phyloP scores from a whole-genome alignment of 2,797 vertebrate species.

The Simalia tracyae region DNA sequence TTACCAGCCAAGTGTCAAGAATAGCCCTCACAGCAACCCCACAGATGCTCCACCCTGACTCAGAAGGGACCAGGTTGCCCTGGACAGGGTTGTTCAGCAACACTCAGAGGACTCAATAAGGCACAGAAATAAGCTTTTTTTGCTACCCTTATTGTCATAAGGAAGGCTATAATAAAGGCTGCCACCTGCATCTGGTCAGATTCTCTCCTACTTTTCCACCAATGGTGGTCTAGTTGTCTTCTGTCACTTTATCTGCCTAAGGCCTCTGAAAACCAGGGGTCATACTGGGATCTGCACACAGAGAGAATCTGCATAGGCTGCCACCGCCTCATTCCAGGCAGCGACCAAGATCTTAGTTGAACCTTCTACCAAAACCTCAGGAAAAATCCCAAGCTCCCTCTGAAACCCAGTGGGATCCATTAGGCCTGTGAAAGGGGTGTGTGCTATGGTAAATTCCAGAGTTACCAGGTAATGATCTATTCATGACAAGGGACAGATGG shows the following conservation, averaged over 20 bases:
- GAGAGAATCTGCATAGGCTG: background rate
- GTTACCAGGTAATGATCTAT: background rate
- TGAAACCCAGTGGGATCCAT: background rate
- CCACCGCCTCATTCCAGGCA: background rate
- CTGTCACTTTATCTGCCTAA: background rate
- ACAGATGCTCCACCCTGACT: background rate
- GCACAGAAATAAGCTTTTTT: background rate
- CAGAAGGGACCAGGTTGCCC: background rate
- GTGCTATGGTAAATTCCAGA: background rate
- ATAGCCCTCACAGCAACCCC: background rate
- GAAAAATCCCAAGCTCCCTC: background rate
- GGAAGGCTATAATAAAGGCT: background rate
- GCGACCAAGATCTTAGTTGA: background rate
- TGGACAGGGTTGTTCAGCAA: background rate
- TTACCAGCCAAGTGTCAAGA: background rate
- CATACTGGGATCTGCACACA: background rate
- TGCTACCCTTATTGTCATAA: background rate
- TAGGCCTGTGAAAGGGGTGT: background rate
- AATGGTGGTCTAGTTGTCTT: background rate
- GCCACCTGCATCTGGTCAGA: background rate
- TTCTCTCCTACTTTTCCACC: background rate
- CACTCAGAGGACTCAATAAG: background rate
- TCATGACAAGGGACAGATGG: background rate
- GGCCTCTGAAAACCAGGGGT: background rate
- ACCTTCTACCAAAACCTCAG: background rate